Percentiles rank a stretch among this genome's conserved stretches.
Conservation (phyloP, 2,113 vertebrate genomes). For the Leucosticte australis region DNA sequence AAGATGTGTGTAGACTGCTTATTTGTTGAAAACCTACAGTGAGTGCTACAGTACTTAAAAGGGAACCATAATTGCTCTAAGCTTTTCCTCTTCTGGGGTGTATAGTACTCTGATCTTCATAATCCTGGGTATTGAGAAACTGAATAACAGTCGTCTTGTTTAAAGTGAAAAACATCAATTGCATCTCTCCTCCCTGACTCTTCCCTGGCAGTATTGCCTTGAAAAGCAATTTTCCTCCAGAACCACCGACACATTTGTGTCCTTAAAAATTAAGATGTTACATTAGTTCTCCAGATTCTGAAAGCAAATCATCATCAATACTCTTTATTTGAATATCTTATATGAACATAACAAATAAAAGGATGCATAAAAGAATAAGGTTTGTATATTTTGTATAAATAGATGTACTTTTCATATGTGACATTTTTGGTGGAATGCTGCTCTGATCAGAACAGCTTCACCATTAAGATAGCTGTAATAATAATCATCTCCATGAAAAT, state of each 20-base stretch:
- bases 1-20: constrained; percentile 44
- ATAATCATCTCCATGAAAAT: background rate
- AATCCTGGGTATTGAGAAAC: constrained; percentile 60
- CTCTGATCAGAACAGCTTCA: background rate
- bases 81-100: constrained; percentile 58
- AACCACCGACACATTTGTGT: background rate
- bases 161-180: constrained; percentile 64
- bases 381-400: background rate
- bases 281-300: background rate
- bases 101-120: constrained; percentile 64
- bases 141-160: constrained; percentile 60
- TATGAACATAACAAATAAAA: background rate
- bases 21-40: constrained; percentile 59
- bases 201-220: background rate
- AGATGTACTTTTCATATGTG: fast-evolving
- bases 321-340: background rate
- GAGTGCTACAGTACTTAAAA: constrained; percentile 48
- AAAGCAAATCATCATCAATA: background rate
- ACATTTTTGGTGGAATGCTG: constrained; percentile 38
- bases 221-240: constrained; percentile 20
- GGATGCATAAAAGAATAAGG: background rate
- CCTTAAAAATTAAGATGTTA: constrained; percentile 10
- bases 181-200: constrained; percentile 49
- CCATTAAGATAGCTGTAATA: background rate
- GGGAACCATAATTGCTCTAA: constrained; percentile 68